Evolutionary conservation across 2,888 invertebrate species (phyloP), one percentile per base, ranked within the genome.

Genomic region (Therioaphis trifolii): DNA sequence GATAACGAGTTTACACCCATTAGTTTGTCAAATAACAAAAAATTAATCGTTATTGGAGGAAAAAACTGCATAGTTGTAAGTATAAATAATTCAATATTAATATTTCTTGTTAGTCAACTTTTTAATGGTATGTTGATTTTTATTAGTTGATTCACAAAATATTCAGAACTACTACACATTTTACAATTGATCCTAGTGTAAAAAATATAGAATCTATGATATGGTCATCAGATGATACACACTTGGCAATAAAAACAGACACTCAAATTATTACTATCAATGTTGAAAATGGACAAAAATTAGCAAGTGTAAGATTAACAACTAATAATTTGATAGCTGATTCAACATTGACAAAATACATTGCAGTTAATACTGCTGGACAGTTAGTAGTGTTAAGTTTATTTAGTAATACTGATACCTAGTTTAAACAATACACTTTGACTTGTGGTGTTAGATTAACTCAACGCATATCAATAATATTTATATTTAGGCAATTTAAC

Each of bases 31-130:
- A n/a, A n/a, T n/a, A n/a, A n/a, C n/a, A n/a, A n/a, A n/a, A n/a
- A n/a, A n/a, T n/a, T 82, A 14, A 61, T 82, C 49, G 72, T 29
- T 35, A 24, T 82, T 35, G 71, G 72, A 63, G 80, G 80, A 15
- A 35, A 72, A 78, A 82, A 71, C 0, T 14, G 14, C 49, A 63
- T 82, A 35, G 46, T 82, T 72, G 80, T 82, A 49, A 82, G 80
- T 82, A 58, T n/a, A n/a, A n/a, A 40, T 40, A 18, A 24, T 66
- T 35, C 52, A 24, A 66, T 49, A 27, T 79, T 4, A 55, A 29
- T 27, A 61, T 18, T n/a, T 40, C 35, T 58, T 24, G 40, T 21
- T 40, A 24, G 15, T 24, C 9, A 75, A 27, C 3, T 58, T 46
- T 24, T 78, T 78, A 24, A 78, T 40, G 43, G 21, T 58, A 49